Evolutionary conservation across 2,113 vertebrate species (phyloP).

Genomic region (Apodemus sylvaticus): DNA sequence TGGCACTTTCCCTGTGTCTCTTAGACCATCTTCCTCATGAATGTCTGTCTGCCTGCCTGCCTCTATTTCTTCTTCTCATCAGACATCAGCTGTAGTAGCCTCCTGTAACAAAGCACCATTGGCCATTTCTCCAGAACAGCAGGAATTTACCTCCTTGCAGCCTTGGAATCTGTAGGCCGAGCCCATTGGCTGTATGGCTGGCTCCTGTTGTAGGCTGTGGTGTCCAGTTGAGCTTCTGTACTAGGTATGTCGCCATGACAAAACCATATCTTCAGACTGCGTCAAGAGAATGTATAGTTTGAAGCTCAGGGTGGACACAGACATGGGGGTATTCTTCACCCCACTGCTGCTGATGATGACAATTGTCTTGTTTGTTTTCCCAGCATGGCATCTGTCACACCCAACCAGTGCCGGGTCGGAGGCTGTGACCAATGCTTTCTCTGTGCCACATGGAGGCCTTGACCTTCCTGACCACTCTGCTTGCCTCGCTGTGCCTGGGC

Average conservation of each 20-base stretch:
- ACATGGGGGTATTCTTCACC: background rate
- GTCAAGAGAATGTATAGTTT: background rate
- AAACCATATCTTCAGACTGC: background rate
- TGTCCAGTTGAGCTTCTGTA: background rate
- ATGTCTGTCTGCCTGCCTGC: background rate
- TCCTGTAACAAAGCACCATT: background rate
- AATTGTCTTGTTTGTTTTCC: background rate
- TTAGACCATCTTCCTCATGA: background rate
- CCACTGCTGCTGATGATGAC: accelerated
- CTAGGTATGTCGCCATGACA: too few species aligned
- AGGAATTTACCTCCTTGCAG: background rate
- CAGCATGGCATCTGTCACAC: background rate
- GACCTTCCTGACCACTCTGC: background rate
- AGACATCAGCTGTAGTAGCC: background rate
- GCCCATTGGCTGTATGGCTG: background rate
- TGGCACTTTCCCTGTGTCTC: background rate
- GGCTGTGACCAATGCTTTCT: background rate
- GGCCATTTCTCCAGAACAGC: background rate
- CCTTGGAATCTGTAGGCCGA: background rate
- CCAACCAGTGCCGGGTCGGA: background rate
- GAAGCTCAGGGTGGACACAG: background rate
- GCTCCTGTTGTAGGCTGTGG: background rate
- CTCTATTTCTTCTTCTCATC: background rate
- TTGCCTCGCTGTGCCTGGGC: background rate
- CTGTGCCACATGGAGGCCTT: background rate